These are phyloP conservation scores for Tiliqua scincoides DNA, from an alignment of 2,113 vertebrate species.

Conservation along the genomic window DNA sequence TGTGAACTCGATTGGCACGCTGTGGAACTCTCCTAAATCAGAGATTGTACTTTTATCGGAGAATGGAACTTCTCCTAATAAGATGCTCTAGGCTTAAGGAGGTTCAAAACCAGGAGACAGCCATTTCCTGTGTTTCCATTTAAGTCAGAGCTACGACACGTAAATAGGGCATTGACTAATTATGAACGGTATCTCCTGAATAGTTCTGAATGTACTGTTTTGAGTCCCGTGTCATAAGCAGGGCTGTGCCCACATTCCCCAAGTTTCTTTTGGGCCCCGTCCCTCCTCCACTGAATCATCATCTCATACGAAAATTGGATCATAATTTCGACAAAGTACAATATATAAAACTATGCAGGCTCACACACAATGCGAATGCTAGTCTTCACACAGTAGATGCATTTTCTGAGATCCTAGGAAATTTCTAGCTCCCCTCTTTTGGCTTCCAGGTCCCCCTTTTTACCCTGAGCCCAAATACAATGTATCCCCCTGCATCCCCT, in stretches of 20 bases:
- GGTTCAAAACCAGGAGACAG: background rate
- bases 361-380: no score
- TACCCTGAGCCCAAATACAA: no score
- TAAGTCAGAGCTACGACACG: background rate
- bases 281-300: no score
- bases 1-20: background rate
- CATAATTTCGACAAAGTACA: no score
- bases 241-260: background rate
- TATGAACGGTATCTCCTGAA: background rate
- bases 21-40: constrained; percentile 1
- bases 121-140: background rate
- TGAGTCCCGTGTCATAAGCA: background rate
- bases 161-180: constrained; percentile 16
- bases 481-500: no score
- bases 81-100: constrained; percentile 6
- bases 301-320: no score
- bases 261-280: no score
- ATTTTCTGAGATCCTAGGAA: no score
- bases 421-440: no score
- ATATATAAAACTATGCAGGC: no score
- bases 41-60: constrained; percentile 21
- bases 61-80: constrained; percentile 17
- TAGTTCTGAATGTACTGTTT: background rate
- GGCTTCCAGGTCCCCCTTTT: no score
- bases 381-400: no score